Evolutionary conservation across 1,140 invertebrate genomes (phyloP).

Genomic region (Pseudomyrmex dendroicus): DNA sequence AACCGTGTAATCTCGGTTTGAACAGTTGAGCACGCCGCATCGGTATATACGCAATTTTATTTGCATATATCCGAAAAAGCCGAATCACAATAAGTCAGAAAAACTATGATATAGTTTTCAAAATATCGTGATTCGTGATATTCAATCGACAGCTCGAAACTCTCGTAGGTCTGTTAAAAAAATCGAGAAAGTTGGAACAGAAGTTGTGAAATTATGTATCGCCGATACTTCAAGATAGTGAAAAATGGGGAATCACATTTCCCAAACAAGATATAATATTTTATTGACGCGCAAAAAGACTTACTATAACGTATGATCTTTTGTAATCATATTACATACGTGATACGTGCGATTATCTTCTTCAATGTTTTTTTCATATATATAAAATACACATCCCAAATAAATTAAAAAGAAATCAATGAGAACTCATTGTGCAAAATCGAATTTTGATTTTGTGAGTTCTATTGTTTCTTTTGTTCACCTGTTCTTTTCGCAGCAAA

Average conservation of each 20-base stretch:
- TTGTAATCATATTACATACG: too few species aligned
- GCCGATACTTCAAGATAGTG: too few species aligned
- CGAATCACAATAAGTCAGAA: neutral
- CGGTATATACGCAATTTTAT: conserved; percentile 10
- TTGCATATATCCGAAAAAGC: conserved; percentile 31
- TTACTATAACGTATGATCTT: too few species aligned
- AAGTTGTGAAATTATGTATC: too few species aligned
- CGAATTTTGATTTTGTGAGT: neutral
- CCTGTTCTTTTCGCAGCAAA: neutral
- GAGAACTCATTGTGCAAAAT: neutral
- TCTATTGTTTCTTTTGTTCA: neutral
- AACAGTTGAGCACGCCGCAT: conserved; percentile 4
- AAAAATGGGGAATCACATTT: too few species aligned
- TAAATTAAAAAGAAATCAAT: neutral
- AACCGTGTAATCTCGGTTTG: neutral
- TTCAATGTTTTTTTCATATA: too few species aligned
- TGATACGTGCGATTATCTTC: too few species aligned
- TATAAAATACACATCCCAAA: too few species aligned
- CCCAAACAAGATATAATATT: too few species aligned
- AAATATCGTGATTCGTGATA: neutral
- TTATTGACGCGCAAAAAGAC: too few species aligned
- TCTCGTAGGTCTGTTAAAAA: neutral
- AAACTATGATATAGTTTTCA: neutral
- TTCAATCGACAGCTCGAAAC: conserved; percentile 7
- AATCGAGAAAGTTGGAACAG: too few species aligned